Evolutionary conservation across 2,888 invertebrate genomes (phyloP), one percentile per base, ranked within the genome.

Genomic region (Papilio protenor): DNA sequence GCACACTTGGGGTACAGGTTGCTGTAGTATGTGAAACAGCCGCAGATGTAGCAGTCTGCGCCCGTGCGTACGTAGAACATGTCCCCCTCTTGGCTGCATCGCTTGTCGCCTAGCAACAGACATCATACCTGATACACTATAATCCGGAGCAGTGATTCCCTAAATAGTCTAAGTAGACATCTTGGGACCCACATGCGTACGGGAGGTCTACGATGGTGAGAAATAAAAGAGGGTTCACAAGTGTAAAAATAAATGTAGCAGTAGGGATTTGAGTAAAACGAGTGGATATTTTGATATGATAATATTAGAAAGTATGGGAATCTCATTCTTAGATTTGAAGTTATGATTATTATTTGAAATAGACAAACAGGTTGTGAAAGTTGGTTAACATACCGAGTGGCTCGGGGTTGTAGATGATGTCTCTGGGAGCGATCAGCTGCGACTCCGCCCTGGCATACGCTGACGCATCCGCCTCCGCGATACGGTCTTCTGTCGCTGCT

Each of bases 21-120:
- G 12, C 84, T 84, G 49, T 75, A 78, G 0, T 79, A 76, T 0
- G 79, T 77, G 84, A 90, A 92, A 80, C 93, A 93, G 3, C 86
- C 92, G 80, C 93, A 93, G n/a, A 93, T 81, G 80, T 83, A 85
- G 82, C 92, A 92, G 2, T 81, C 80, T 55, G 79, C 82, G 8
- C 79, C 74, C 8, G 80, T 80, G 16, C 81, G 83, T 23, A 83
- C 82, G 79, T 87, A 87, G 87, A 85, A 92, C 91, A 92, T 89
- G 74, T 91, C 89, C 0, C 92, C 92, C 16, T 83, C 85, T 16
- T 83, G 79, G 0, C 59, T 33, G 79, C 92, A 91, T 84, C 81
- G 79, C 33, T 81, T 79, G 18, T 81, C 82, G 21, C 82, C 84
- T 84, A 76, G 11, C 80, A 76, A 47, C 4, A 59, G 23, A 27